phyloP scores from a whole-genome alignment of 2,113 vertebrate species.

The Phrynosoma platyrhinos region DNA sequence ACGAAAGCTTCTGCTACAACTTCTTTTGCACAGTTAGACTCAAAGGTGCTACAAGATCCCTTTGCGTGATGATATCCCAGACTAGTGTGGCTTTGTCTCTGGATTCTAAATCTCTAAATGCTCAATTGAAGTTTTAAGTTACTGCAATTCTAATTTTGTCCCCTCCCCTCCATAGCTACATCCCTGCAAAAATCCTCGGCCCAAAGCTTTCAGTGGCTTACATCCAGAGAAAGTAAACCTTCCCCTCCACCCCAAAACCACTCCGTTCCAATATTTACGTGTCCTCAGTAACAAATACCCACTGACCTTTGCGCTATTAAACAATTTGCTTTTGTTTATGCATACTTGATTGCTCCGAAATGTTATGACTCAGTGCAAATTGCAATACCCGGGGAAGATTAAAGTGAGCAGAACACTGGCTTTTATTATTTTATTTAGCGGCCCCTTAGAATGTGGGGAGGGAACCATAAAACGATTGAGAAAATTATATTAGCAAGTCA shows the following conservation, averaged over 20 bases:
- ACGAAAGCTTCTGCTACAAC: too few relatives aligned
- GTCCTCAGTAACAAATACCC: background rate
- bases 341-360: slow-evolving; percentile 70
- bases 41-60: too few relatives aligned
- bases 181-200: rapidly evolving
- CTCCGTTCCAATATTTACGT: rapidly evolving
- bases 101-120: too few relatives aligned
- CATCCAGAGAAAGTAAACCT: rapidly evolving
- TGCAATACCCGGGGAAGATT: slow-evolving; percentile 67
- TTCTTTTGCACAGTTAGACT: too few relatives aligned
- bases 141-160: too few relatives aligned
- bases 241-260: background rate
- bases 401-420: slow-evolving; percentile 74
- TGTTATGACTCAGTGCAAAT: slow-evolving; percentile 72
- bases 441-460: slow-evolving; percentile 72
- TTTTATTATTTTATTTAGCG: slow-evolving; percentile 61
- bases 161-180: too few relatives aligned
- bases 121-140: too few relatives aligned
- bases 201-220: rapidly evolving
- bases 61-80: too few relatives aligned
- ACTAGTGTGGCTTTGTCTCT: too few relatives aligned
- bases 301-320: slow-evolving; percentile 56
- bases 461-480: slow-evolving; percentile 80
- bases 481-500: slow-evolving; percentile 83
- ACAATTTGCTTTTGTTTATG: slow-evolving; percentile 69